phyloP scores from a whole-genome alignment of 2,888 invertebrate genomes.

The Pomacea canaliculata region DNA sequence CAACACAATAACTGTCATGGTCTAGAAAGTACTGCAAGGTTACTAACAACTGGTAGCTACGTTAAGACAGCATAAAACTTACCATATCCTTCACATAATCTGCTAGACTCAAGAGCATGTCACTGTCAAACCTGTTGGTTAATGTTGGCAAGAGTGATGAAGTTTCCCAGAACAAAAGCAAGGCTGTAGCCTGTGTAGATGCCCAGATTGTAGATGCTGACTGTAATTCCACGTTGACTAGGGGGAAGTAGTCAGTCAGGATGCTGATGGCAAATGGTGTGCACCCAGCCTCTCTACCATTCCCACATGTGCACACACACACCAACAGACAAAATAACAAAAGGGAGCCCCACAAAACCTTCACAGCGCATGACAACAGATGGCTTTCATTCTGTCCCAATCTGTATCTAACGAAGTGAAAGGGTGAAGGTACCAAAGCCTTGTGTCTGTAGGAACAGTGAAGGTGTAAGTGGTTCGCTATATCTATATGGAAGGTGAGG shows the following conservation, averaged over 20 bases:
- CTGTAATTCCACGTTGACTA: slow-evolving; percentile 82
- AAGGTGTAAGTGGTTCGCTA: too few relatives aligned
- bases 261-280: slow-evolving; percentile 66
- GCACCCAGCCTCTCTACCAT: slow-evolving; percentile 64
- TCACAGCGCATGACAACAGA: neutral
- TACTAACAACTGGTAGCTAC: too few relatives aligned
- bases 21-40: too few relatives aligned
- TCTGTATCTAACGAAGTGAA: too few relatives aligned
- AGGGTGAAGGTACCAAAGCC: neutral
- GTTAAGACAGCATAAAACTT: too few relatives aligned
- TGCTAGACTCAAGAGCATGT: neutral
- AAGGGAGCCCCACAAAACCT: too few relatives aligned
- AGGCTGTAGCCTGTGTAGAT: slow-evolving; percentile 94
- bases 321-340: too few relatives aligned
- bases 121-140: slow-evolving; percentile 54
- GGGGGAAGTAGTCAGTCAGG: slow-evolving; percentile 62
- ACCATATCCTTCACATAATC: too few relatives aligned
- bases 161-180: slow-evolving; percentile 89
- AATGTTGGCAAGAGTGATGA: slow-evolving; percentile 62
- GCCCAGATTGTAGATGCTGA: slow-evolving; percentile 96
- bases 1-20: too few relatives aligned
- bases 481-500: too few relatives aligned
- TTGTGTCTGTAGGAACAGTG: too few relatives aligned
- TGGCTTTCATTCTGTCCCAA: neutral
- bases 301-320: neutral